A percentile compares a stretch with the other conserved stretches of the same genome.
phyloP scores from a whole-genome alignment of 2,888 invertebrate genomes.

The Dromius quadrimaculatus region DNA sequence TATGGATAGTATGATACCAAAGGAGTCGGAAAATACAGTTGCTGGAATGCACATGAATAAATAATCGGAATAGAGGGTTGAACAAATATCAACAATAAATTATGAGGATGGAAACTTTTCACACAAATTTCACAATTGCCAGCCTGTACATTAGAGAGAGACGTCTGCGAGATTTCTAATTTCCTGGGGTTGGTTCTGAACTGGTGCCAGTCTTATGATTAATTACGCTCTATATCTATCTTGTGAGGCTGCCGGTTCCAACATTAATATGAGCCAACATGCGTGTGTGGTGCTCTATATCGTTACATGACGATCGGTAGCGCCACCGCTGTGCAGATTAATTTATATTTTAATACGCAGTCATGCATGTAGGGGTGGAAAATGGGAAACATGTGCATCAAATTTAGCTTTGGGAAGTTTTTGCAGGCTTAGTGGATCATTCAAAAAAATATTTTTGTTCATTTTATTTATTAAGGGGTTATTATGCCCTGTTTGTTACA shows the following conservation, averaged over 20 bases:
- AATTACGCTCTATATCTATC: slow-evolving; percentile 44
- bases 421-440: neutral
- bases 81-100: too few species aligned
- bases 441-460: neutral
- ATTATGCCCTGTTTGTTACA: too few species aligned
- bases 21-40: too few species aligned
- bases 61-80: too few species aligned
- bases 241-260: slow-evolving; percentile 32
- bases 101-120: too few species aligned
- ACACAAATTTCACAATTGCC: too few species aligned
- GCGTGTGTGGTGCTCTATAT: slow-evolving; percentile 23
- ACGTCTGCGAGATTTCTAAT: slow-evolving; percentile 24
- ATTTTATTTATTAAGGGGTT: too few species aligned
- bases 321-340: slow-evolving; percentile 3
- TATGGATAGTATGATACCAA: too few species aligned
- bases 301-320: slow-evolving; percentile 19
- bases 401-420: slow-evolving; percentile 14
- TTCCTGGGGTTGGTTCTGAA: slow-evolving; percentile 40
- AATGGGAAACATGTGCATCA: slow-evolving; percentile 6
- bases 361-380: slow-evolving; percentile 4
- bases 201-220: slow-evolving; percentile 48
- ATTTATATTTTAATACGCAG: slow-evolving; percentile 41
- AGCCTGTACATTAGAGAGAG: neutral
- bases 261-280: slow-evolving; percentile 40
- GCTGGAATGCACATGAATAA: too few species aligned